A percentile compares a stretch with the other conserved stretches of the same genome.
Conservation (phyloP, 1,140 invertebrate genomes). For the Bombus vancouverensis region DNA sequence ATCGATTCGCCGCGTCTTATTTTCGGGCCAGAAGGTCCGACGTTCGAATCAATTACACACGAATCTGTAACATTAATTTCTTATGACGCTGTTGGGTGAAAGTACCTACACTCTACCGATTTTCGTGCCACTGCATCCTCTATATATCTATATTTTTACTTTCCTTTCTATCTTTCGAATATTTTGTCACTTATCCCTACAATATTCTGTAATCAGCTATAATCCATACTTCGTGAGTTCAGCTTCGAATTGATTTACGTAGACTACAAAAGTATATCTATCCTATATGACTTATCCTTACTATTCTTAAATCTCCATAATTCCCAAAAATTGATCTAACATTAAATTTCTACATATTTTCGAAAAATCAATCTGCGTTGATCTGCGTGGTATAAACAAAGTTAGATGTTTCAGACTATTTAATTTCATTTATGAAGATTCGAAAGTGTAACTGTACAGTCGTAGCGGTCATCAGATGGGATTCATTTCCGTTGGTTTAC, state of each 20-base stretch:
- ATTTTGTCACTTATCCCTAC: too few relatives aligned
- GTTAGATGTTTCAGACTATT: not conserved
- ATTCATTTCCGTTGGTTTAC: conserved; percentile 36
- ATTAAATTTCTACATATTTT: not conserved
- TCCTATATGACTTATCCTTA: too few relatives aligned
- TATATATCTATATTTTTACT: not conserved
- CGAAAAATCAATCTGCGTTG: not conserved
- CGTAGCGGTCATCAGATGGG: not conserved
- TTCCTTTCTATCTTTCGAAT: not conserved
- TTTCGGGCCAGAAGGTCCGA: conserved; percentile 15
- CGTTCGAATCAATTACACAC: conserved; percentile 49
- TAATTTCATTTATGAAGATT: not conserved
- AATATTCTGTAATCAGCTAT: too few relatives aligned
- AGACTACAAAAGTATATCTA: too few relatives aligned
- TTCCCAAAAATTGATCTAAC: too few relatives aligned
- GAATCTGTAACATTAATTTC: conserved; percentile 24
- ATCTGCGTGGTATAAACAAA: not conserved
- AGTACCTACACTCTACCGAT: not conserved
- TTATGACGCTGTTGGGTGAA: not conserved
- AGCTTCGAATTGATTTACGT: too few relatives aligned
- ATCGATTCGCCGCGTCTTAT: conserved; percentile 41
- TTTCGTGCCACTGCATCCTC: not conserved
- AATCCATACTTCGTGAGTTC: too few relatives aligned
- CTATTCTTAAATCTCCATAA: too few relatives aligned
- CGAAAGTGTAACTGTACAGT: too few relatives aligned